Percentiles rank a stretch among this genome's conserved stretches.
Conservation (phyloP, 2,888 invertebrate genomes). For the Cephus rjabovi region DNA sequence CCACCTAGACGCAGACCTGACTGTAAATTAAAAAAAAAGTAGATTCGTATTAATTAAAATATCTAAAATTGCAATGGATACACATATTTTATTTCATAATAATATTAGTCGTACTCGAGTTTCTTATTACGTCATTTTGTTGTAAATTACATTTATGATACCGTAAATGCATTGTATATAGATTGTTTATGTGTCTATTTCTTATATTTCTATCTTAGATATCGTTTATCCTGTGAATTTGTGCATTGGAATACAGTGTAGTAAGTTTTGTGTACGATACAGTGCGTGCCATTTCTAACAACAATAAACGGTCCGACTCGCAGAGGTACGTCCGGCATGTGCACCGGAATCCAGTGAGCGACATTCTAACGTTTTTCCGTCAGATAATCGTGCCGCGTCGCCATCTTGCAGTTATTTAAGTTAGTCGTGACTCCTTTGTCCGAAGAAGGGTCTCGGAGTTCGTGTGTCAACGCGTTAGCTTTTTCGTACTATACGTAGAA, state of each 20-base stretch:
- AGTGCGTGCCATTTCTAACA: neutral
- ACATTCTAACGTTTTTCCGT: neutral
- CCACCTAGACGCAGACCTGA: neutral
- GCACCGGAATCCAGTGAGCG: neutral
- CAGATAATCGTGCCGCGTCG: neutral
- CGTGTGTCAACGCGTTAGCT: neutral
- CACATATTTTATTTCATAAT: slow-evolving; percentile 3
- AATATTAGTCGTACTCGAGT: neutral
- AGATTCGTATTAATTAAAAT: neutral
- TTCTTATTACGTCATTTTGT: neutral
- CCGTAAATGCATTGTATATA: neutral
- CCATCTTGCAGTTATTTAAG: neutral
- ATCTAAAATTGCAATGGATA: neutral
- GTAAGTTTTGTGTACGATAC: neutral
- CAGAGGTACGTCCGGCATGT: neutral
- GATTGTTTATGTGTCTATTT: neutral
- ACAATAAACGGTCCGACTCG: neutral
- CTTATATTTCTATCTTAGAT: neutral
- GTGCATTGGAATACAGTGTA: neutral
- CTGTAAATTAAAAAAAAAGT: neutral
- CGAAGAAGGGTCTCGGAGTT: neutral
- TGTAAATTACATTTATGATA: neutral
- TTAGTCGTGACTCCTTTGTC: neutral
- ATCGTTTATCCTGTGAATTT: neutral
- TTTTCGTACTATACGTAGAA: neutral